A percentile compares a stretch with the other conserved stretches of the same genome.
These are phyloP conservation scores for Ctenosaura bakeri DNA, from an alignment of 2,797 vertebrate genomes.

Conservation along the genomic window DNA sequence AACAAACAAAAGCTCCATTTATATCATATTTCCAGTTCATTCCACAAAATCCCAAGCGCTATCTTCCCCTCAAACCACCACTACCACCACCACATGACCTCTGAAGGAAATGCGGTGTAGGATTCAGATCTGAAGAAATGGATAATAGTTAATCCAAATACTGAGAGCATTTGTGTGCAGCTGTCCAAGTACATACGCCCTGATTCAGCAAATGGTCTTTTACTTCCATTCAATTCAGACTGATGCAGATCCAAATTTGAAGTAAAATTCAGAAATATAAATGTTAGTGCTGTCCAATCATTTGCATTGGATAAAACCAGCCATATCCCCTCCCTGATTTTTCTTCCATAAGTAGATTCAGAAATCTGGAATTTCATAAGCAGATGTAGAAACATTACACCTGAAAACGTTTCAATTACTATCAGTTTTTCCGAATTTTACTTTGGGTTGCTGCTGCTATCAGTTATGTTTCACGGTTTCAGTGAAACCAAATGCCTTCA, in stretches of 20 bases:
- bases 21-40: not conserved
- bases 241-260: too few species aligned
- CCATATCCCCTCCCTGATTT: too few species aligned
- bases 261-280: too few species aligned
- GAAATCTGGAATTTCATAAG: not conserved
- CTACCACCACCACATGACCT: not conserved
- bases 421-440: constrained; percentile 6
- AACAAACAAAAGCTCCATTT: not conserved
- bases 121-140: not conserved
- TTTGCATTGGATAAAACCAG: too few species aligned
- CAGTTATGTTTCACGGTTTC: not conserved
- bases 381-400: too few species aligned
- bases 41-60: not conserved
- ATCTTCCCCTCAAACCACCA: not conserved
- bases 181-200: too few species aligned
- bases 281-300: too few species aligned
- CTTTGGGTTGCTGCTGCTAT: not conserved
- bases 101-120: not conserved
- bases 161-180: not conserved
- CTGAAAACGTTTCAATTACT: too few species aligned
- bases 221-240: too few species aligned
- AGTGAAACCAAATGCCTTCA: not conserved
- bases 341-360: not conserved
- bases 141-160: not conserved
- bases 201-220: too few species aligned